These are phyloP conservation scores for Lerema accius DNA, from an alignment of 1,140 invertebrate genomes.

Conservation along the genomic window DNA sequence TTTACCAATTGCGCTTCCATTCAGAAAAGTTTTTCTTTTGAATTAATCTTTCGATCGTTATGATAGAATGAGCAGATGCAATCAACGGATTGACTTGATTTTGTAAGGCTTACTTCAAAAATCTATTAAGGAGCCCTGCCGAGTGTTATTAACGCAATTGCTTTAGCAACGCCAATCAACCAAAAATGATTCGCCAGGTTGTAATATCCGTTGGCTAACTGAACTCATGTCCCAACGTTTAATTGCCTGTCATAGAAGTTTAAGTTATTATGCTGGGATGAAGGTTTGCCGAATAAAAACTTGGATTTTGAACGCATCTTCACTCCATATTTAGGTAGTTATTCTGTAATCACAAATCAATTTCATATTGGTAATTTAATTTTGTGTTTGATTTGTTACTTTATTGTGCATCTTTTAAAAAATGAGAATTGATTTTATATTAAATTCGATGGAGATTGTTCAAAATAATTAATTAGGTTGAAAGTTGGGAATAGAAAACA, in stretches of 20 bases:
- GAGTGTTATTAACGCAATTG: conserved; percentile 13
- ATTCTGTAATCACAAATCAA: too few species aligned
- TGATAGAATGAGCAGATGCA: conserved; percentile 8
- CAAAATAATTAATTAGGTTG: too few species aligned
- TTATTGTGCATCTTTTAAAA: too few species aligned
- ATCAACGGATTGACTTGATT: background rate
- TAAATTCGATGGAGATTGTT: too few species aligned
- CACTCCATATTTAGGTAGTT: too few species aligned
- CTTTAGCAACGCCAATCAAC: conserved; percentile 28
- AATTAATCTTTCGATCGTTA: conserved; percentile 2
- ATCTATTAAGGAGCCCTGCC: background rate
- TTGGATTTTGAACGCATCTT: too few species aligned
- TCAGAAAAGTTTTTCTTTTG: background rate
- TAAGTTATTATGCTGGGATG: conserved; percentile 7
- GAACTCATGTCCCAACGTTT: conserved; percentile 7
- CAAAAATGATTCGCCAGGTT: conserved; percentile 17
- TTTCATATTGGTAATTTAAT: too few species aligned
- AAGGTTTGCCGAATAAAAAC: background rate
- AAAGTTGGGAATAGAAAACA: too few species aligned
- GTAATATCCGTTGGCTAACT: conserved; percentile 21
- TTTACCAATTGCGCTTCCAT: background rate
- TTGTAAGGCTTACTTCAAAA: conserved; percentile 14
- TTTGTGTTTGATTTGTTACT: too few species aligned
- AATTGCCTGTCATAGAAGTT: background rate
- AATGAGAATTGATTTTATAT: too few species aligned